Evolutionary conservation across 2,113 vertebrate species (phyloP).

Genomic region (Ahaetulla prasina): DNA sequence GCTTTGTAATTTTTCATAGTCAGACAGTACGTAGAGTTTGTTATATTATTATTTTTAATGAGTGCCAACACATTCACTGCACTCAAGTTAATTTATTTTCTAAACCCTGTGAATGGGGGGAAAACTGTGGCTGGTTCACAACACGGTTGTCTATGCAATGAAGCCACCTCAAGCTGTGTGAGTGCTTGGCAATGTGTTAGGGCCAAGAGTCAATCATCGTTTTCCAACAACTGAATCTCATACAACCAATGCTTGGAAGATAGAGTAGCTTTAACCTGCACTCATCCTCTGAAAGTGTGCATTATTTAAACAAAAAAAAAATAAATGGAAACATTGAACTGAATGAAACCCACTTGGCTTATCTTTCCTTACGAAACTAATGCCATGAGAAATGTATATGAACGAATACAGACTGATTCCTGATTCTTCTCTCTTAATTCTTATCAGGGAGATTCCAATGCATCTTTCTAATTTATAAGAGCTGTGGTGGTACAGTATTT

Average conservation of each 20-base stretch:
- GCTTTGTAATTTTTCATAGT: conserved; percentile 14
- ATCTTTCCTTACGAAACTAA: neutral
- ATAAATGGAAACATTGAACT: neutral
- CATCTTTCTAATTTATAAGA: neutral
- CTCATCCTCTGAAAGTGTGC: neutral
- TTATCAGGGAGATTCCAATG: neutral
- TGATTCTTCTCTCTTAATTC: neutral
- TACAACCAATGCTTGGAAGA: neutral
- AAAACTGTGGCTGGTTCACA: neutral
- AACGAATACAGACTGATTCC: neutral
- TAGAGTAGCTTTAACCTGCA: neutral
- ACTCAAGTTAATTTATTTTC: neutral
- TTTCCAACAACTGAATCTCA: neutral
- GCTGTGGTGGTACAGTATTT: neutral
- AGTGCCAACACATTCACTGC: neutral
- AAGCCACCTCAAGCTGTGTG: neutral
- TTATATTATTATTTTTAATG: conserved; percentile 20
- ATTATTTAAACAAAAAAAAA: neutral
- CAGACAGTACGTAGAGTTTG: neutral
- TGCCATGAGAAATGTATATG: neutral
- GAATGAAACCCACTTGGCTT: neutral
- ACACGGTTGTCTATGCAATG: neutral
- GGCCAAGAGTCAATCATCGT: neutral
- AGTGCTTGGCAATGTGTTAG: neutral
- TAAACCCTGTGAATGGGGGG: neutral